phyloP scores from a whole-genome alignment of 2,113 vertebrate genomes.

The Uropsilus gracilis region DNA sequence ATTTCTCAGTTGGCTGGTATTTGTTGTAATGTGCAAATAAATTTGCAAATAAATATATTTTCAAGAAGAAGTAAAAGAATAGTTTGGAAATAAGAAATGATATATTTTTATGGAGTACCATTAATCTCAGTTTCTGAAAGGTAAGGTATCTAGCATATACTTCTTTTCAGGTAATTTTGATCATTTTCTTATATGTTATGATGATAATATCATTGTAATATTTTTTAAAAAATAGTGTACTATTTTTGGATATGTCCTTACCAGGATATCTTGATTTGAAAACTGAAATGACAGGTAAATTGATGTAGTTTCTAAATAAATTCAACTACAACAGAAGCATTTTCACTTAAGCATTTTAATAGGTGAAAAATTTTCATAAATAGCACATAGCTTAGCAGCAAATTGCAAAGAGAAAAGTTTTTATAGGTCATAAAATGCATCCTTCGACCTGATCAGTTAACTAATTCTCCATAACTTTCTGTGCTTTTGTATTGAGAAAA shows the following conservation, averaged over 20 bases:
- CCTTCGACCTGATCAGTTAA: not conserved
- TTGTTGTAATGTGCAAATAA: not conserved
- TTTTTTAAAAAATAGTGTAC: not conserved
- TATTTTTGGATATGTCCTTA: not conserved
- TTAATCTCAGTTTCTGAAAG: not conserved
- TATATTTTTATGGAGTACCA: not conserved
- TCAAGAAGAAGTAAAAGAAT: not conserved
- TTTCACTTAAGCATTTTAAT: not conserved
- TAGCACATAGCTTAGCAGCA: not conserved
- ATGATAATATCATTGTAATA: not conserved
- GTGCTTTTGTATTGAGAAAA: not conserved
- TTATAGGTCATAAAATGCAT: not conserved
- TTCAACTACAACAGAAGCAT: not conserved
- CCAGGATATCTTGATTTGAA: not conserved
- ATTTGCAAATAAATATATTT: slow-evolving; percentile 16
- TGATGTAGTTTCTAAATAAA: not conserved
- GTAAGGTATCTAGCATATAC: not conserved
- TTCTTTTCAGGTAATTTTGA: not conserved
- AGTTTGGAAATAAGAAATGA: not conserved
- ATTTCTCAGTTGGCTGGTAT: not conserved
- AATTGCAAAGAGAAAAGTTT: not conserved
- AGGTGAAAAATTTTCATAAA: not conserved
- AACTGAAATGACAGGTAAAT: not conserved
- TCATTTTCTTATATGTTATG: not conserved
- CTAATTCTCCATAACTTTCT: not conserved